Evolutionary conservation across 1,140 invertebrate genomes (phyloP).

Genomic region (Drosophila dunni): DNA sequence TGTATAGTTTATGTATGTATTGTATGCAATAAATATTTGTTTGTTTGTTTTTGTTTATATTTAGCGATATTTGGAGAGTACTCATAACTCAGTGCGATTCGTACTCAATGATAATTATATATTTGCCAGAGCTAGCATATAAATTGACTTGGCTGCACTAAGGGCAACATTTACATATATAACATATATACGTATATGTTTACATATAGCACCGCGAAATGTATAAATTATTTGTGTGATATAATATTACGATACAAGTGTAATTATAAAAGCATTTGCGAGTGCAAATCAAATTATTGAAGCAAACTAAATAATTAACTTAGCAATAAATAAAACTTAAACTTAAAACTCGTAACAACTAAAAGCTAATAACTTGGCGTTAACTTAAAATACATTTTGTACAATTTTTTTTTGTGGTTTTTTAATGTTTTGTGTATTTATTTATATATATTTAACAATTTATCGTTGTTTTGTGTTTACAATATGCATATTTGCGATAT

Average conservation of each 20-base stretch:
- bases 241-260: slow-evolving; percentile 10
- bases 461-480: slow-evolving; percentile 68
- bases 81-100: slow-evolving; percentile 56
- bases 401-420: slow-evolving; percentile 42
- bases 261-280: slow-evolving; percentile 16
- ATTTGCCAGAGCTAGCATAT: slow-evolving; percentile 44
- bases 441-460: slow-evolving; percentile 63
- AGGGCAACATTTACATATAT: slow-evolving; percentile 63
- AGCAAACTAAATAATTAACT: slow-evolving; percentile 51
- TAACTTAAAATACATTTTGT: slow-evolving; percentile 66
- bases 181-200: slow-evolving; percentile 39
- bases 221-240: slow-evolving; percentile 68
- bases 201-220: slow-evolving; percentile 80
- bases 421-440: slow-evolving; percentile 20
- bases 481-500: slow-evolving; percentile 48
- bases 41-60: neutral
- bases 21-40: slow-evolving; percentile 71
- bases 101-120: slow-evolving; percentile 46
- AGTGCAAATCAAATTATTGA: slow-evolving; percentile 29
- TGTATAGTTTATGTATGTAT: slow-evolving; percentile 41
- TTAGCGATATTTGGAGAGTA: slow-evolving; percentile 37
- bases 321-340: slow-evolving; percentile 70
- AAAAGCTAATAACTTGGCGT: slow-evolving; percentile 58
- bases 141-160: slow-evolving; percentile 58
- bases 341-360: slow-evolving; percentile 67